Evolutionary conservation across 2,888 invertebrate species (phyloP), one percentile per base, ranked within the genome.

Genomic region (Lutraria lutraria): DNA sequence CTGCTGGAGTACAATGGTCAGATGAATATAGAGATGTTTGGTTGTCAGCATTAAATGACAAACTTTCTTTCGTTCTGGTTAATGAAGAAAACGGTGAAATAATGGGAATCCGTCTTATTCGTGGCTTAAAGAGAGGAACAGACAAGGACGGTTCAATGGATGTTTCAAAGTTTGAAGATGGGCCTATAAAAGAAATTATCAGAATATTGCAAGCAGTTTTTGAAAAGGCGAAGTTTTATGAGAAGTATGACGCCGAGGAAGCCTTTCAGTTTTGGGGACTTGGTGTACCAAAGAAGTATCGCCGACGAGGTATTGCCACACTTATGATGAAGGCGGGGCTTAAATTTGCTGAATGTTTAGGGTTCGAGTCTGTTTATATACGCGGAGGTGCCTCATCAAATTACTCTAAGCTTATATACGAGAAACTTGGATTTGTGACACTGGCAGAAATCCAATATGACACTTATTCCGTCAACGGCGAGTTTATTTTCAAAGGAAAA

Each of bases 41-140:
- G 19, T 16, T 83, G 31, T 31, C 31, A 16, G 83, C 84, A 12
- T 63, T 90, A 4, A 29, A 82, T 13, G 81, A 80, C 21, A 31
- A 83, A 43, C 34, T 90, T 52, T 89, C 90, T 13, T 19, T 90
- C 21, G 85, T 89, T 43, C 76, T 90, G n/a, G n/a, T 90, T 16
- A 82, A 87, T 72, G 53, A 83, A 31, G 76, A 83, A 0, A 85
- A 68, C n/a, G 81, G 81, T 52, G 89, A 88, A 53, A 54, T 89
- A 15, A 90, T 90, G 79, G 90, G 87, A 15, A 52, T 90, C 19
- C 88, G 89, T 15, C 21, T 84, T 8, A 83, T 87, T 16, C 8
- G 63, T 12, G 12, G 63, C 25, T 25, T 68, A 68, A 68, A 68
- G 25, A 68, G 25, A 1, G 34, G 83, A 29, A 34, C 82, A 3